Conservation (phyloP, 2,113 vertebrate genomes). For the Alosa alosa region DNA sequence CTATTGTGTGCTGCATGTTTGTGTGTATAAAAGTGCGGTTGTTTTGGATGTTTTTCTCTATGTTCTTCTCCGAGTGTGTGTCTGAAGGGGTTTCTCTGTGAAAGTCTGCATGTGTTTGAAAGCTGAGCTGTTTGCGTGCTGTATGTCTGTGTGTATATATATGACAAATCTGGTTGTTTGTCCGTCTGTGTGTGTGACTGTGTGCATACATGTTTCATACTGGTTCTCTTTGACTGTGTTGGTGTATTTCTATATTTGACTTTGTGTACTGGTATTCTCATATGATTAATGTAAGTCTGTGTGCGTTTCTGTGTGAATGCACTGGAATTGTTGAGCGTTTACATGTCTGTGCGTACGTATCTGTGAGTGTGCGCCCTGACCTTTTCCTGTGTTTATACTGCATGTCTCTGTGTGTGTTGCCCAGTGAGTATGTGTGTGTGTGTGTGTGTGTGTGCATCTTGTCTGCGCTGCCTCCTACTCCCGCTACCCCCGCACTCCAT, state of each 20-base stretch:
- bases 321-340: no score
- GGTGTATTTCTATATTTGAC: no score
- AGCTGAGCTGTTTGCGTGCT: neutral
- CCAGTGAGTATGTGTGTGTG: slow-evolving; percentile 13
- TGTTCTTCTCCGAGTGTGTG: neutral
- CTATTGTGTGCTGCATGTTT: neutral
- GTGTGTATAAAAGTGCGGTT: neutral
- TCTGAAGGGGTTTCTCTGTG: neutral
- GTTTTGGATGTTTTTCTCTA: neutral
- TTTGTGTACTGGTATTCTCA: neutral
- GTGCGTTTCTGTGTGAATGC: neutral
- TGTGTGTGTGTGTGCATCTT: slow-evolving; percentile 15
- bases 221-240: no score
- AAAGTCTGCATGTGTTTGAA: neutral
- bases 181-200: neutral
- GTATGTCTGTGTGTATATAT: neutral
- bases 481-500: slow-evolving; percentile 9
- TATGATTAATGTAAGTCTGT: neutral
- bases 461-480: slow-evolving; percentile 24
- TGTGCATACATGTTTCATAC: neutral
- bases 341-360: neutral
- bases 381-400: neutral
- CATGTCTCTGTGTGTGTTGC: neutral
- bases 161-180: neutral
- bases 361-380: neutral